phyloP scores from a whole-genome alignment of 2,888 invertebrate genomes.

The Conchocele bisecta region DNA sequence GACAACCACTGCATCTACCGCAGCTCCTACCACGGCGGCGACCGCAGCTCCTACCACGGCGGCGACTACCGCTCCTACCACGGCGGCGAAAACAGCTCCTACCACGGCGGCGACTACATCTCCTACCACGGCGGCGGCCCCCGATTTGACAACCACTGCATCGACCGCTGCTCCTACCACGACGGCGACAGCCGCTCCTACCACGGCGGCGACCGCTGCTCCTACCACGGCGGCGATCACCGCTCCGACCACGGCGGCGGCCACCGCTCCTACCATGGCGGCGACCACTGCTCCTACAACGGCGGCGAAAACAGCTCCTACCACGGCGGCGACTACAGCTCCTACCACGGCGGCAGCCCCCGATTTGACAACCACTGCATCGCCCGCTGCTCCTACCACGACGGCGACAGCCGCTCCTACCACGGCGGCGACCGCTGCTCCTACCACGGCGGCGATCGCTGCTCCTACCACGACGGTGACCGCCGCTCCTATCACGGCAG shows the following conservation, averaged over 20 bases:
- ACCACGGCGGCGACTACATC: no score
- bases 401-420: not conserved
- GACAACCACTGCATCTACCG: no score
- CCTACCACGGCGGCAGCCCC: not conserved
- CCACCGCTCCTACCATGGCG: not conserved
- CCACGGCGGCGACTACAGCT: not conserved
- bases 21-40: no score
- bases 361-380: not conserved
- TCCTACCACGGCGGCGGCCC: no score
- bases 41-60: no score
- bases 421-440: not conserved
- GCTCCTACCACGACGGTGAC: not conserved
- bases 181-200: not conserved
- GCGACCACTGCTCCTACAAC: not conserved
- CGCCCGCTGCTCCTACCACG: not conserved
- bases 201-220: not conserved
- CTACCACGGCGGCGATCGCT: not conserved
- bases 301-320: not conserved
- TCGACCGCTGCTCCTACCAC: no score
- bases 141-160: no score
- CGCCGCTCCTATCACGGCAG: not conserved
- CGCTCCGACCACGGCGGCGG: not conserved
- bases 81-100: no score
- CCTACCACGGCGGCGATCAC: not conserved
- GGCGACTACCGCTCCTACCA: no score